phyloP scores from a whole-genome alignment of 2,888 invertebrate genomes.

The Malthinus seriepunctatus region DNA sequence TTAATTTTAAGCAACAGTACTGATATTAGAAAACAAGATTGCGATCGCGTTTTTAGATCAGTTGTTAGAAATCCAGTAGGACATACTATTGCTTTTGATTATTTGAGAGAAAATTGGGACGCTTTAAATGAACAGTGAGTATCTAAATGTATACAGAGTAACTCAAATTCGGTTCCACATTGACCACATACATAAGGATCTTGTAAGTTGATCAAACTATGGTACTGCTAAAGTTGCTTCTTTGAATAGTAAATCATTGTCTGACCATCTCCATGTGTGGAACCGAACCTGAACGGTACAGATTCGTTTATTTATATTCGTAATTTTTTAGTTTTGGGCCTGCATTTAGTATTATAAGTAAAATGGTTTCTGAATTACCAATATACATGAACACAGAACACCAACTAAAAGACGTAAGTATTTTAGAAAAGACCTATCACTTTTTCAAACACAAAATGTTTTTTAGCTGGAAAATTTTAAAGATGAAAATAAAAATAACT shows the following conservation, averaged over 20 bases:
- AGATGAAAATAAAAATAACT: constrained; percentile 49
- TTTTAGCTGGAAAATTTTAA: constrained; percentile 53
- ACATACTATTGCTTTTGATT: constrained; percentile 64
- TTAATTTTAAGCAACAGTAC: constrained; percentile 47
- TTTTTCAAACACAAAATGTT: neutral
- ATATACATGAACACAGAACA: constrained; percentile 59
- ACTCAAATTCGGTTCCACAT: neutral
- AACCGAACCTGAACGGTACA: too few relatives aligned
- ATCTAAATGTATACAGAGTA: neutral
- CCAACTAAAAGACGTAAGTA: constrained; percentile 47
- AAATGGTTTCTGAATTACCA: constrained; percentile 59
- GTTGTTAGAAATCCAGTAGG: constrained; percentile 64
- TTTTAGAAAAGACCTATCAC: neutral
- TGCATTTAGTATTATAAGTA: constrained; percentile 59
- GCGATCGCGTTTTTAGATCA: constrained; percentile 60
- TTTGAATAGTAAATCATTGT: too few relatives aligned
- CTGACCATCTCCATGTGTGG: too few relatives aligned
- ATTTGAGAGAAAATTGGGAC: constrained; percentile 58
- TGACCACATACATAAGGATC: too few relatives aligned
- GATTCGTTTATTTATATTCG: neutral
- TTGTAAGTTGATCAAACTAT: too few relatives aligned
- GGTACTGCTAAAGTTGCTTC: too few relatives aligned
- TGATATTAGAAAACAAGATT: constrained; percentile 66
- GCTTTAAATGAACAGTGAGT: constrained; percentile 54
- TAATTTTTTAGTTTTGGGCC: constrained; percentile 56